These are phyloP conservation scores for Cylas formicarius DNA, from an alignment of 1,140 invertebrate genomes.

Conservation along the genomic window DNA sequence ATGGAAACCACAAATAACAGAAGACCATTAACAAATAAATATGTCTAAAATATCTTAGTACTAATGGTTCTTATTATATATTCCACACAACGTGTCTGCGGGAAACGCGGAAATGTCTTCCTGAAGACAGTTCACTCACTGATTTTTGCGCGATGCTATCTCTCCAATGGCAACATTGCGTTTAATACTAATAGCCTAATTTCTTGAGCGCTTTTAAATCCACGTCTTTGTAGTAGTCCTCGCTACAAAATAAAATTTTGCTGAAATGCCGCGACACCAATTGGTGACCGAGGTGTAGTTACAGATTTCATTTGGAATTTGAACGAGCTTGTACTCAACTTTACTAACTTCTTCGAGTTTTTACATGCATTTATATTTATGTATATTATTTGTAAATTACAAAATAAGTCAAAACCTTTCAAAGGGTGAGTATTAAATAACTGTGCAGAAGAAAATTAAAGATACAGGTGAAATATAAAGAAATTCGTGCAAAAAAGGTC, in stretches of 20 bases:
- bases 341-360: too few relatives aligned
- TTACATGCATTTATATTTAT: too few relatives aligned
- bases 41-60: neutral
- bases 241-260: conserved; percentile 50
- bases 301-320: too few relatives aligned
- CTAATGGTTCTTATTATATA: too few relatives aligned
- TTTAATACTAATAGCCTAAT: conserved; percentile 54
- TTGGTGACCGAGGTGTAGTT: too few relatives aligned
- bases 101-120: neutral
- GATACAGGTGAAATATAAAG: too few relatives aligned
- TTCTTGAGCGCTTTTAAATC: conserved; percentile 74
- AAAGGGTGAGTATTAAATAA: too few relatives aligned
- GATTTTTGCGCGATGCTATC: neutral
- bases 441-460: too few relatives aligned
- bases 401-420: neutral
- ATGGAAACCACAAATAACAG: conserved; percentile 1
- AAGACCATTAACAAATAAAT: conserved; percentile 17
- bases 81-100: neutral
- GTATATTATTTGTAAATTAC: conserved; percentile 1
- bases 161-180: neutral
- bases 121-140: neutral
- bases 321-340: too few relatives aligned
- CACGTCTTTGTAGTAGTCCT: conserved; percentile 78
- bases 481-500: too few relatives aligned
- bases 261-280: conserved; percentile 12